These are phyloP conservation scores for Eristalis intricaria DNA, from an alignment of 2,888 invertebrate species.

Conservation along the genomic window DNA sequence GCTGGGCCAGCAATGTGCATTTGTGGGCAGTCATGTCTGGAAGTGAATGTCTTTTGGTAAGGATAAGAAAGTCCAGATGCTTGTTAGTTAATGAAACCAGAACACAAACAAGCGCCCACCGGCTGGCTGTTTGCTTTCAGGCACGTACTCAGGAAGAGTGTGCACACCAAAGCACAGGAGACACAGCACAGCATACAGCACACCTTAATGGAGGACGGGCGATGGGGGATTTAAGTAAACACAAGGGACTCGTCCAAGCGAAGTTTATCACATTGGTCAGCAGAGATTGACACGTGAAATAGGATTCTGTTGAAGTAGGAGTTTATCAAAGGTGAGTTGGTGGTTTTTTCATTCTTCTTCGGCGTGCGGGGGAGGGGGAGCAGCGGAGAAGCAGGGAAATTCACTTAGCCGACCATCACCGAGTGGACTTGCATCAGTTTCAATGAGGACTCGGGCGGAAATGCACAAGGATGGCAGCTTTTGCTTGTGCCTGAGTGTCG, in stretches of 20 bases:
- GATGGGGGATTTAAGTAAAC: background rate
- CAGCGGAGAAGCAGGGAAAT: background rate
- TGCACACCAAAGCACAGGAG: background rate
- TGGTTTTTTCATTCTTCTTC: background rate
- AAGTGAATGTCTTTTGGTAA: constrained; percentile 11
- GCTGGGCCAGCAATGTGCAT: background rate
- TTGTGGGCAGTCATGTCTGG: constrained; percentile 4
- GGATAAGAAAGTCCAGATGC: background rate
- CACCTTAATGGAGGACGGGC: background rate
- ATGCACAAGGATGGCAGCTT: background rate
- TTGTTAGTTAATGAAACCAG: background rate
- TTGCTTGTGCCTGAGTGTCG: background rate
- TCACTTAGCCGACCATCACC: background rate
- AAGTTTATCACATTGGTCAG: background rate
- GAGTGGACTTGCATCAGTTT: background rate
- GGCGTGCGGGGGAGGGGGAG: background rate
- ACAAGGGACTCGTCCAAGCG: background rate
- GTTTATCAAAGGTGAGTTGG: background rate
- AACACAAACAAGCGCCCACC: background rate
- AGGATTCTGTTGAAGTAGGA: background rate
- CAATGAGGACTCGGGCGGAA: background rate
- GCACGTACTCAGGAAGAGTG: background rate
- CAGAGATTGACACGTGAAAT: background rate
- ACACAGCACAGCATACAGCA: background rate
- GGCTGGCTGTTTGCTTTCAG: background rate